These are phyloP conservation scores for Ctenosaura bakeri DNA, from an alignment of 2,797 vertebrate genomes.

Conservation along the genomic window DNA sequence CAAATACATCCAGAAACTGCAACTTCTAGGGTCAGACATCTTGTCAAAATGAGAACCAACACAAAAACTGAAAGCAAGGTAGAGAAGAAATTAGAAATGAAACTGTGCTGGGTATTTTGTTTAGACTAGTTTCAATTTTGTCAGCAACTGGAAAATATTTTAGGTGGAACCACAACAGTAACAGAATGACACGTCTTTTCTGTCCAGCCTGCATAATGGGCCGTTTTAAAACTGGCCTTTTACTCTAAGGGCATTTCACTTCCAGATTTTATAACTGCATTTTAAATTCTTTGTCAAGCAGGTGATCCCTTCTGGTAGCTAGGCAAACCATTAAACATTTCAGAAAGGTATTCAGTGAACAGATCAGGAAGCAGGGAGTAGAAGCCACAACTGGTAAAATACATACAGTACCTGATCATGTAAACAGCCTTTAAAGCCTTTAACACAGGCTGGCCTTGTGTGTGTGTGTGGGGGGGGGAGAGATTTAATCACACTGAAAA, in stretches of 20 bases:
- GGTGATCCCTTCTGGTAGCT: neutral
- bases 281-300: neutral
- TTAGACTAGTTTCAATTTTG: conserved; percentile 65
- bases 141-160: conserved; percentile 37
- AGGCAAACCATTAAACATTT: neutral
- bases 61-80: conserved; percentile 72
- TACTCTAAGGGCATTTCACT: neutral
- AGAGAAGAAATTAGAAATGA: conserved; percentile 55
- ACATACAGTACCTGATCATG: neutral
- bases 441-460: no score
- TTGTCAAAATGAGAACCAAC: conserved; percentile 49
- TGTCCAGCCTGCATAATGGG: neutral
- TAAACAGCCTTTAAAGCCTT: conserved; percentile 5
- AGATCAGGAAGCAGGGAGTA: neutral
- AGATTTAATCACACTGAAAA: neutral
- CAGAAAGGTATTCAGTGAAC: conserved; percentile 13
- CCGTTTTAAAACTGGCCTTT: neutral
- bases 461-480: no score
- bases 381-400: neutral
- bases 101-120: conserved; percentile 47
- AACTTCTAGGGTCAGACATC: conserved; percentile 57
- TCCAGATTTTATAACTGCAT: neutral
- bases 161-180: conserved; percentile 49
- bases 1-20: conserved; percentile 49
- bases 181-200: conserved; percentile 18